Percentiles rank a stretch among this genome's conserved stretches.
Conservation (phyloP, 1,140 invertebrate genomes). For the Papilio polyxenes region DNA sequence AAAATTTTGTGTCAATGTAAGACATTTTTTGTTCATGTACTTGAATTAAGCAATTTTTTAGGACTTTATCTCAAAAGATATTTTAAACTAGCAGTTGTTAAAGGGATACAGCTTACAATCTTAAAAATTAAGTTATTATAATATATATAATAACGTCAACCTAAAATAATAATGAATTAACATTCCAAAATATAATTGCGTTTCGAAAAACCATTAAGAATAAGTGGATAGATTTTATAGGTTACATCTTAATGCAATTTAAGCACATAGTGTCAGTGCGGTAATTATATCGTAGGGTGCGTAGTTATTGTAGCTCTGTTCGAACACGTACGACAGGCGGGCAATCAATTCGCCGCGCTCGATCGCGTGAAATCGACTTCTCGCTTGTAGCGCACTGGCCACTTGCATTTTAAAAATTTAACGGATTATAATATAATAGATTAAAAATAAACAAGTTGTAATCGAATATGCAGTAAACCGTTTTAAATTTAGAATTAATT, state of each 20-base stretch:
- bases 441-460: background rate
- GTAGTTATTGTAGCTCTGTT: slow-evolving; percentile 47
- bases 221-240: slow-evolving; percentile 6
- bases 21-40: no score
- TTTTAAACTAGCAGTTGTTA: no score
- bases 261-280: slow-evolving; percentile 25
- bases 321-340: slow-evolving; percentile 52
- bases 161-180: background rate
- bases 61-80: no score
- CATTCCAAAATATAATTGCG: background rate
- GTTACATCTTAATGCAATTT: slow-evolving; percentile 9
- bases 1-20: no score
- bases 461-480: background rate
- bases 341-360: slow-evolving; percentile 72
- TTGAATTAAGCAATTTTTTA: no score
- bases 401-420: slow-evolving; percentile 40
- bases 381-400: slow-evolving; percentile 59
- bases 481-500: slow-evolving; percentile 11
- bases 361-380: slow-evolving; percentile 74
- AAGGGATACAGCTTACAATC: no score
- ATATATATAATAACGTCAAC: background rate
- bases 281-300: slow-evolving; percentile 40
- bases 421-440: slow-evolving; percentile 26
- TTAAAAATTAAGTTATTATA: no score
- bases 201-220: slow-evolving; percentile 2